Percentiles rank a stretch among this genome's conserved stretches.
phyloP scores from a whole-genome alignment of 2,113 vertebrate species.

The Odobenus rosmarus region DNA sequence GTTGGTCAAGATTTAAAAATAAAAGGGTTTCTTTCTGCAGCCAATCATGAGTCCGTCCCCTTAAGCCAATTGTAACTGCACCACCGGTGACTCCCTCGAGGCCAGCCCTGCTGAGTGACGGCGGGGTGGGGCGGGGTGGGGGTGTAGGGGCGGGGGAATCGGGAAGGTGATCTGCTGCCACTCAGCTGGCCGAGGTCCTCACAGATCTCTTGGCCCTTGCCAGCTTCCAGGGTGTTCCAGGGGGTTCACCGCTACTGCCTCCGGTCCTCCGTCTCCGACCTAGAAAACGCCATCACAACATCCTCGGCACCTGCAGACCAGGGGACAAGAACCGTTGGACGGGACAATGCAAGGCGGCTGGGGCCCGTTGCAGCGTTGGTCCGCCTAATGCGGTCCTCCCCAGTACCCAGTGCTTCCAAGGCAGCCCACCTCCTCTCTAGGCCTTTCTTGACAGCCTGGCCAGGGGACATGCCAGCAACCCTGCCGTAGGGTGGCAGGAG shows the following conservation, averaged over 20 bases:
- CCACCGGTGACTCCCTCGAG: conserved; percentile 69
- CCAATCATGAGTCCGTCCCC: conserved; percentile 83
- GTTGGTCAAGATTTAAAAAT: conserved; percentile 86
- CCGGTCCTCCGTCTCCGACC: conserved; percentile 97
- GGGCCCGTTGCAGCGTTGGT: rapidly evolving
- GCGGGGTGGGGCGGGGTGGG: conserved; percentile 56
- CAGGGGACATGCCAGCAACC: background rate
- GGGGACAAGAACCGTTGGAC: conserved; percentile 6
- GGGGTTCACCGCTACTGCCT: conserved; percentile 91
- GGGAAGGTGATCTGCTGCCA: conserved; percentile 78
- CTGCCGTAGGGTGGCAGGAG: background rate
- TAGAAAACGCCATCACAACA: conserved; percentile 99
- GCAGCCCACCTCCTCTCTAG: background rate
- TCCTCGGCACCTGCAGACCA: conserved; percentile 95
- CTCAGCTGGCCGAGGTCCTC: conserved; percentile 77
- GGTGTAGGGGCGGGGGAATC: conserved; percentile 40
- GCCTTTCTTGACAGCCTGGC: background rate
- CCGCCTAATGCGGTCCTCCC: rapidly evolving
- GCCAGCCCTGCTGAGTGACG: conserved; percentile 77
- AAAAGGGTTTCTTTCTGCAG: conserved; percentile 84
- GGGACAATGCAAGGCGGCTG: background rate
- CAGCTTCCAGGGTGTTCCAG: conserved; percentile 71
- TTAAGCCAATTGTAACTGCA: conserved; percentile 79
- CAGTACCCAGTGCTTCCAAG: background rate
- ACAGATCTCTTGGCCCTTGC: conserved; percentile 75